Percentiles rank a stretch among this genome's conserved stretches.
Evolutionary conservation across 1,140 invertebrate genomes (phyloP).

Genomic region (Rhagoletis pomonella): DNA sequence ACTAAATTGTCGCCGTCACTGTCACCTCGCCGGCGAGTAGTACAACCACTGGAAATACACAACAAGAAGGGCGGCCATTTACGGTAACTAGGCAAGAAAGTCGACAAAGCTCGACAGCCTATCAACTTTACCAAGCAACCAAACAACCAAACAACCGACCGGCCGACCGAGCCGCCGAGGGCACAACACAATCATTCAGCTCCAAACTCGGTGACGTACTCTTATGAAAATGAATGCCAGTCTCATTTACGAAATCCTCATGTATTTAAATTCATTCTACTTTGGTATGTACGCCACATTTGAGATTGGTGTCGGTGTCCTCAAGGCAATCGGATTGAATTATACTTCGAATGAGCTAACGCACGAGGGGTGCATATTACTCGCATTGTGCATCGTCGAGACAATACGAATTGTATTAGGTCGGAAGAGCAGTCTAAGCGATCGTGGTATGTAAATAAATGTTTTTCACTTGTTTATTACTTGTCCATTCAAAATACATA

Average conservation of each 20-base stretch:
- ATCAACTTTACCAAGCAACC: not conserved
- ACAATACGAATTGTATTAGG: slow-evolving; percentile 86
- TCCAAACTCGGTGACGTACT: slow-evolving; percentile 53
- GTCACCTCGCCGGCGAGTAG: not conserved
- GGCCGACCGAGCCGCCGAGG: not conserved
- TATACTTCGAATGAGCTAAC: slow-evolving; percentile 83
- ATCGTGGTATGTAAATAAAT: slow-evolving; percentile 78
- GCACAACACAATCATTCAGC: slow-evolving; percentile 42
- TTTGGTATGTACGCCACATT: slow-evolving; percentile 88
- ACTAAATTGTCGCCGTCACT: not conserved
- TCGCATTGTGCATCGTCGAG: slow-evolving; percentile 86
- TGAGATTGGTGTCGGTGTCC: slow-evolving; percentile 84
- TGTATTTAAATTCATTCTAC: slow-evolving; percentile 90
- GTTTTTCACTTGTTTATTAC: not conserved
- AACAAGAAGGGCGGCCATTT: not conserved
- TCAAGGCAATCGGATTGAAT: slow-evolving; percentile 85
- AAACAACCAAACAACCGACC: not conserved
- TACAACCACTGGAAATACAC: not conserved
- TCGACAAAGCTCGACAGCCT: not conserved
- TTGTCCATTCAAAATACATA: not conserved
- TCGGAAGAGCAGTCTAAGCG: slow-evolving; percentile 90
- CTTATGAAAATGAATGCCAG: slow-evolving; percentile 78
- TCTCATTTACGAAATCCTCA: slow-evolving; percentile 85
- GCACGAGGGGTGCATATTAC: slow-evolving; percentile 85
- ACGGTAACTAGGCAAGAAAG: not conserved